These are phyloP conservation scores for Corythucha ciliata DNA, from an alignment of 2,888 invertebrate species.

Conservation along the genomic window DNA sequence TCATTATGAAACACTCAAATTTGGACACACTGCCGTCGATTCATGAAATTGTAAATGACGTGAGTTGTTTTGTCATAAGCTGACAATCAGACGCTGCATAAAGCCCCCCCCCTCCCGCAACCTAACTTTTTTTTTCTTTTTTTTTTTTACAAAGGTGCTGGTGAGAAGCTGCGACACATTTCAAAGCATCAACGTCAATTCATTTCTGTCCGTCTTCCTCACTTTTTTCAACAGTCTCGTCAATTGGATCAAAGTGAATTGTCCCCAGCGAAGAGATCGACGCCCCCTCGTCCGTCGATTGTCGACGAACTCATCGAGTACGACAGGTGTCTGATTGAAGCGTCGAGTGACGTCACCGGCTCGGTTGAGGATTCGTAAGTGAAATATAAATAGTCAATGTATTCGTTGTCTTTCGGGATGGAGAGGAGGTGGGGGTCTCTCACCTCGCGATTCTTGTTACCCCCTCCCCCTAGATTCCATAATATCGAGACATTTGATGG, in stretches of 20 bases:
- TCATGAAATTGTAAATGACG: slow-evolving; percentile 59
- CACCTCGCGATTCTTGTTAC: too few relatives aligned
- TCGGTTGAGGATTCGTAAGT: neutral
- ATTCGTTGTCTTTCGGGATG: neutral
- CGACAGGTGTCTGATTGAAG: too few relatives aligned
- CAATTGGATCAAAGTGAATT: slow-evolving; percentile 45
- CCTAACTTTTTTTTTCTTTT: slow-evolving; percentile 6
- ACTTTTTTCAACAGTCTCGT: slow-evolving; percentile 55
- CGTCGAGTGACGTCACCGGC: neutral
- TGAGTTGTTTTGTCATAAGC: slow-evolving; percentile 45
- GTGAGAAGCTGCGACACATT: slow-evolving; percentile 51
- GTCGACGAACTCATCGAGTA: slow-evolving; percentile 8
- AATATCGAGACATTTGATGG: too few relatives aligned
- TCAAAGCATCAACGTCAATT: slow-evolving; percentile 49
- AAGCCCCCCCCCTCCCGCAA: neutral
- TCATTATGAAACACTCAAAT: slow-evolving; percentile 62
- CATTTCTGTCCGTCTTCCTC: slow-evolving; percentile 61
- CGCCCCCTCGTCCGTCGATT: neutral
- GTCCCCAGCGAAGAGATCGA: neutral
- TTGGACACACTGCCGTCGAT: slow-evolving; percentile 54
- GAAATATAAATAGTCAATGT: neutral
- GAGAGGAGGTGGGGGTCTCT: neutral
- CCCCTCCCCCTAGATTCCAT: too few relatives aligned
- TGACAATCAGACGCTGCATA: neutral
- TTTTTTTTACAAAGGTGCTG: slow-evolving; percentile 44